Evolutionary conservation across 2,888 invertebrate genomes (phyloP).

Genomic region (Pristionchus mayeri): DNA sequence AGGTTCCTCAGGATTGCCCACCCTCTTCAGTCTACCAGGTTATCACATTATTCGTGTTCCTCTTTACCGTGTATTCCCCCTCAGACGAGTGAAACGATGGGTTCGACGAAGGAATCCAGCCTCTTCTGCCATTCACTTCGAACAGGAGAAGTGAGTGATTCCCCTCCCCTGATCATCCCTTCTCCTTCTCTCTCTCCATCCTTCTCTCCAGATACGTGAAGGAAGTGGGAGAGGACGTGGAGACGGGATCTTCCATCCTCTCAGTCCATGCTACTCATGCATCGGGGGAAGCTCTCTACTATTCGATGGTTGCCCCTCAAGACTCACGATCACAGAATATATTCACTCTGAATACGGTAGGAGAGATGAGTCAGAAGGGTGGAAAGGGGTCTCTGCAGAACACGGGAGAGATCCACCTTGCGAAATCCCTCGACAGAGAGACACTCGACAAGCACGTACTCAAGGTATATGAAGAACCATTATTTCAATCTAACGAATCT

Average conservation of each 20-base stretch:
- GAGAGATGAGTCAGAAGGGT: too few relatives aligned
- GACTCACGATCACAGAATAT: conserved; percentile 69
- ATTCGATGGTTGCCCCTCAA: conserved; percentile 73
- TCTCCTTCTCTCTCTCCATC: conserved; percentile 13
- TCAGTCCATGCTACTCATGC: conserved; percentile 69
- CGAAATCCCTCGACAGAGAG: conserved; percentile 73
- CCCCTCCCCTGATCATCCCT: background rate
- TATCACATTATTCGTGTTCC: background rate
- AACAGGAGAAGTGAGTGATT: conserved; percentile 65
- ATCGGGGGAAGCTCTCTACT: conserved; percentile 68
- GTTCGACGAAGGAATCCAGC: conserved; percentile 70
- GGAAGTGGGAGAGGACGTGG: conserved; percentile 69
- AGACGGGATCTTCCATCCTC: conserved; percentile 63
- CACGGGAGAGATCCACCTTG: conserved; percentile 71
- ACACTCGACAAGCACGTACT: conserved; percentile 71
- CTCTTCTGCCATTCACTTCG: conserved; percentile 70
- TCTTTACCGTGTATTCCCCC: background rate
- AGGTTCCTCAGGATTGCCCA: conserved; percentile 42
- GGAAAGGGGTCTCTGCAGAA: conserved; percentile 58
- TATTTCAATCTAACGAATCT: too few relatives aligned
- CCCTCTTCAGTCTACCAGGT: conserved; percentile 18
- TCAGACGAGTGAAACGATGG: conserved; percentile 67
- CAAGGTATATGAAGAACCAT: too few relatives aligned
- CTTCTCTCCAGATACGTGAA: conserved; percentile 70
- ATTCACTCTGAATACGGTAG: conserved; percentile 66